A percentile compares a stretch with the other conserved stretches of the same genome.
Evolutionary conservation across 1,140 invertebrate species (phyloP).

Genomic region (Polypedilum pembai): DNA sequence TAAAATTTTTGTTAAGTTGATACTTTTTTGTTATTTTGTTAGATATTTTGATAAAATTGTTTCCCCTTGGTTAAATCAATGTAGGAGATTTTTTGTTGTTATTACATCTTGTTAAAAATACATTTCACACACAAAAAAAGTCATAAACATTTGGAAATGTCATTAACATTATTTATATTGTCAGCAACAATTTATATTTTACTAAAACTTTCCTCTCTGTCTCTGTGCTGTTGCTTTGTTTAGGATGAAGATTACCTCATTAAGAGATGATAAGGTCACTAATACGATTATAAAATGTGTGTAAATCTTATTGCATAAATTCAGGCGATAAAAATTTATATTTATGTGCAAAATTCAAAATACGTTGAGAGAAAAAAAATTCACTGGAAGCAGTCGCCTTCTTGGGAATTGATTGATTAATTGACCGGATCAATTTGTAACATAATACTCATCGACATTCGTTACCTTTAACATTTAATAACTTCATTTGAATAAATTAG

Average conservation of each 20-base stretch:
- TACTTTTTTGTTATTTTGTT: no score
- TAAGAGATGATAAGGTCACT: background rate
- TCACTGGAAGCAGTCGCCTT: no score
- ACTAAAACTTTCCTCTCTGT: background rate
- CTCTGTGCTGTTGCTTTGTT: background rate
- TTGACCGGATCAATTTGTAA: no score
- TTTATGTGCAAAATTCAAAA: background rate
- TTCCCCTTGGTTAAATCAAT: background rate
- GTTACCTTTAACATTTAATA: no score
- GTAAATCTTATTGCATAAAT: background rate
- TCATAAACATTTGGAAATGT: constrained; percentile 6
- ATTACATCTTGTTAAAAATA: background rate
- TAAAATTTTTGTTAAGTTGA: no score
- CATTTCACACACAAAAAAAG: background rate
- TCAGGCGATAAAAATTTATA: background rate
- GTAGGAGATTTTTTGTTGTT: background rate
- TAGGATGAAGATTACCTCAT: background rate
- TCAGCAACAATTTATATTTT: background rate
- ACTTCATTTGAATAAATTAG: no score
- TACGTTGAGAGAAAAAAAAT: no score
- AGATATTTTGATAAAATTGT: no score
- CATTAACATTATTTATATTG: background rate
- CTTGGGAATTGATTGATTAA: no score
- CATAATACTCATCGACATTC: no score
- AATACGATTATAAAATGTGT: background rate